Conservation (phyloP, 2,113 vertebrate species). For the Syrrhaptes paradoxus region DNA sequence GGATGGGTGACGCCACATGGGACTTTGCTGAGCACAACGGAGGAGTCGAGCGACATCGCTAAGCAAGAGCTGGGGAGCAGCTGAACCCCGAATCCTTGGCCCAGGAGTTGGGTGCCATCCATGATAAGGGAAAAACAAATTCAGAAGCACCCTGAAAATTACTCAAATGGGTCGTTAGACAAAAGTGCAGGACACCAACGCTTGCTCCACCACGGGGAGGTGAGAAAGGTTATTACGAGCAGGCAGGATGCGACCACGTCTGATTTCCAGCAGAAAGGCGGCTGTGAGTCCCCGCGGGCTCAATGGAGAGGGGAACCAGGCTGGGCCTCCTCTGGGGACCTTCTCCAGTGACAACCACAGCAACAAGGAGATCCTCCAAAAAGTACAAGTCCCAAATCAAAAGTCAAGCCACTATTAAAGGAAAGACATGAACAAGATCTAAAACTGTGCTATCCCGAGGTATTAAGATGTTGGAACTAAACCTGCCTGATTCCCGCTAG, state of each 20-base stretch:
- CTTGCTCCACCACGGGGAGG: neutral
- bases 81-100: neutral
- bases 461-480: constrained; percentile 44
- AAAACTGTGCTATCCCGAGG: neutral
- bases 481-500: constrained; percentile 7
- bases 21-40: neutral
- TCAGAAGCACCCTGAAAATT: constrained; percentile 41
- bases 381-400: neutral
- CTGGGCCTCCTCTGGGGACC: neutral
- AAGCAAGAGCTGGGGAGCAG: neutral
- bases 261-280: neutral
- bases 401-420: constrained; percentile 10
- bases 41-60: neutral
- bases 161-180: neutral
- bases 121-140: neutral
- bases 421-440: neutral
- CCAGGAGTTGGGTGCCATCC: neutral
- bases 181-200: neutral
- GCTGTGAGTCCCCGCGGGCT: neutral
- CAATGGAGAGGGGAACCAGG: neutral
- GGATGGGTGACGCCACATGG: neutral
- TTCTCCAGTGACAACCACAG: neutral
- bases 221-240: neutral
- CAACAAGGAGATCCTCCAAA: neutral
- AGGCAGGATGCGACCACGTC: neutral